Conservation (phyloP, 2,888 invertebrate species). For the Drosophila kanekoi region DNA sequence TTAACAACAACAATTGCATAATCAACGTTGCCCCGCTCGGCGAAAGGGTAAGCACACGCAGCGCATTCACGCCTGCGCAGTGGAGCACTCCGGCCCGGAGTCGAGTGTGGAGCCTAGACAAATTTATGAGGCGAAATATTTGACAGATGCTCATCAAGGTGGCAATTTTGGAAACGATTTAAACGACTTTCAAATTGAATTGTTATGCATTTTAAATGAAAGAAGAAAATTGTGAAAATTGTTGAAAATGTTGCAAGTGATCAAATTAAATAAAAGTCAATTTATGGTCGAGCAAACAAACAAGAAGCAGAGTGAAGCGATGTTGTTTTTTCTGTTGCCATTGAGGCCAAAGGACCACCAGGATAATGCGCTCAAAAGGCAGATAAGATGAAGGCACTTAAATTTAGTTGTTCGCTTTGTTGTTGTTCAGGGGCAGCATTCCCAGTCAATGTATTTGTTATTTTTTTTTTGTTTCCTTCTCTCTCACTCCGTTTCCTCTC, state of each 20-base stretch:
- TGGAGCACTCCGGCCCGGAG: neutral
- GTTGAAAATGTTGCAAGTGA: constrained; percentile 40
- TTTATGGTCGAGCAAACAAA: constrained; percentile 42
- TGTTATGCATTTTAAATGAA: constrained; percentile 64
- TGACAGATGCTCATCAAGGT: constrained; percentile 26
- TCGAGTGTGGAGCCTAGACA: neutral
- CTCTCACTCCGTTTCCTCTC: constrained; percentile 1
- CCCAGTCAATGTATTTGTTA: constrained; percentile 52
- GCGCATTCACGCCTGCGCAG: constrained; percentile 71
- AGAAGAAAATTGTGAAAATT: constrained; percentile 43
- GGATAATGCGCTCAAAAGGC: constrained; percentile 54
- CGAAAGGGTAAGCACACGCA: constrained; percentile 21
- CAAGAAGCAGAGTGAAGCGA: constrained; percentile 10
- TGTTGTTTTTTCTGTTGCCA: constrained; percentile 11
- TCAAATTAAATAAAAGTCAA: constrained; percentile 68
- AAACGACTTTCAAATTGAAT: constrained; percentile 56
- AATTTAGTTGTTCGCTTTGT: constrained; percentile 71
- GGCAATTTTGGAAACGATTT: constrained; percentile 14
- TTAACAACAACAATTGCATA: constrained; percentile 48
- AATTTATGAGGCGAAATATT: constrained; percentile 55
- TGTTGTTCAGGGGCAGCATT: constrained; percentile 36
- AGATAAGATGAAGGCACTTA: constrained; percentile 72
- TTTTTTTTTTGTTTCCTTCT: constrained; percentile 28
- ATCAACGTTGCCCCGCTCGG: constrained; percentile 34
- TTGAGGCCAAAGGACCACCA: constrained; percentile 43